phyloP scores from a whole-genome alignment of 2,888 invertebrate genomes.

The Microchrysa polita region DNA sequence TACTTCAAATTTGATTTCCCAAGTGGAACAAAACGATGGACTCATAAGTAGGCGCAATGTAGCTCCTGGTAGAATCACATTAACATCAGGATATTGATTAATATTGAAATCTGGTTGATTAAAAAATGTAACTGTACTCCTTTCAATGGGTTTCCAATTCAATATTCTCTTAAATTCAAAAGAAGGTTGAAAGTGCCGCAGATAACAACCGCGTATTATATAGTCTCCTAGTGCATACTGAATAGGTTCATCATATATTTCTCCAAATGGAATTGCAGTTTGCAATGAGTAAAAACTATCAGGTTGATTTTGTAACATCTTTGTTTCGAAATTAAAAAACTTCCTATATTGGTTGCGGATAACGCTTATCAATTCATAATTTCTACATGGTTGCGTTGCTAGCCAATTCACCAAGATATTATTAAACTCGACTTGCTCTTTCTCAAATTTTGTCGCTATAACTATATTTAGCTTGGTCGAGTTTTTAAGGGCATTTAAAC shows the following conservation, averaged over 20 bases:
- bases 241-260: neutral
- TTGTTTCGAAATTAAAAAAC: too few species aligned
- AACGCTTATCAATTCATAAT: too few species aligned
- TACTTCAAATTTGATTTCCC: neutral
- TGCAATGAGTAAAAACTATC: neutral
- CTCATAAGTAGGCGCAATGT: neutral
- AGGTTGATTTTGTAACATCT: neutral
- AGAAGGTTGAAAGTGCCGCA: neutral
- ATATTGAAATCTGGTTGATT: neutral
- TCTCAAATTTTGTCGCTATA: too few species aligned
- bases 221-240: neutral
- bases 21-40: neutral
- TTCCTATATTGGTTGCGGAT: too few species aligned
- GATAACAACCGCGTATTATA: neutral
- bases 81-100: neutral
- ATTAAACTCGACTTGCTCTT: too few species aligned
- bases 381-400: too few species aligned
- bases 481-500: neutral
- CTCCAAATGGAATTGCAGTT: neutral
- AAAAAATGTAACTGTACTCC: neutral
- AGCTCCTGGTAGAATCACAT: neutral
- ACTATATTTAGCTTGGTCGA: too few species aligned
- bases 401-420: too few species aligned
- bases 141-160: neutral
- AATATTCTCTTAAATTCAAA: neutral